Evolutionary conservation across 2,888 invertebrate species (phyloP).

Genomic region (Glyphotaelius pellucidus): DNA sequence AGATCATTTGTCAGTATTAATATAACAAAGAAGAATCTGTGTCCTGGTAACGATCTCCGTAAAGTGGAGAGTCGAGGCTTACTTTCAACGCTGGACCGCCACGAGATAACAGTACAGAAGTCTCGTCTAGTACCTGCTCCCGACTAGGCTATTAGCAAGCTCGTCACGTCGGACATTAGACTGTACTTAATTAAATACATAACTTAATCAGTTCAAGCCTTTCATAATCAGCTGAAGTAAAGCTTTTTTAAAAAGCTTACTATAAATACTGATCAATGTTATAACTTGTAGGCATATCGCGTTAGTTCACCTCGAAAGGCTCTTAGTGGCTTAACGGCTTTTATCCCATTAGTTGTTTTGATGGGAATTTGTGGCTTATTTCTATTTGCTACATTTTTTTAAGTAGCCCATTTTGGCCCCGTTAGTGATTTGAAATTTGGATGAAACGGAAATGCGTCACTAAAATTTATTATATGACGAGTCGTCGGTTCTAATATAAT

Average conservation of each 20-base stretch:
- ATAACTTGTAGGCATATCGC: not conserved
- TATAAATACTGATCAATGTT: not conserved
- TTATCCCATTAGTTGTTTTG: not conserved
- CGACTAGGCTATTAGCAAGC: not conserved
- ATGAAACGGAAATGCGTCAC: no score
- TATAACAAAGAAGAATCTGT: conserved; percentile 5
- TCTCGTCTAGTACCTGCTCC: not conserved
- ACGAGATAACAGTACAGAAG: not conserved
- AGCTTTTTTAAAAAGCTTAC: not conserved
- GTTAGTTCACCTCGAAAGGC: not conserved
- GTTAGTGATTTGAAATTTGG: no score
- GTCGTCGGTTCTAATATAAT: no score
- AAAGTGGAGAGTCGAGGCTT: not conserved
- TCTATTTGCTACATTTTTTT: not conserved
- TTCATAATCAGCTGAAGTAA: not conserved
- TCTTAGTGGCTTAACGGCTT: not conserved
- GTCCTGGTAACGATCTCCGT: not conserved
- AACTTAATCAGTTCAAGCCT: not conserved
- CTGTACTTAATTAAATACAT: not conserved
- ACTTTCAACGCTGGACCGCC: not conserved
- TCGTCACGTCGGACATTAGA: not conserved
- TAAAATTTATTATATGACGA: no score
- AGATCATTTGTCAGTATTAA: conserved; percentile 12
- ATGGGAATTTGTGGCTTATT: not conserved
- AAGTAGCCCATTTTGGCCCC: no score